Percentiles rank a stretch among this genome's conserved stretches.
These are phyloP conservation scores for Eupsilia transversa DNA, from an alignment of 2,888 invertebrate species.

Conservation along the genomic window DNA sequence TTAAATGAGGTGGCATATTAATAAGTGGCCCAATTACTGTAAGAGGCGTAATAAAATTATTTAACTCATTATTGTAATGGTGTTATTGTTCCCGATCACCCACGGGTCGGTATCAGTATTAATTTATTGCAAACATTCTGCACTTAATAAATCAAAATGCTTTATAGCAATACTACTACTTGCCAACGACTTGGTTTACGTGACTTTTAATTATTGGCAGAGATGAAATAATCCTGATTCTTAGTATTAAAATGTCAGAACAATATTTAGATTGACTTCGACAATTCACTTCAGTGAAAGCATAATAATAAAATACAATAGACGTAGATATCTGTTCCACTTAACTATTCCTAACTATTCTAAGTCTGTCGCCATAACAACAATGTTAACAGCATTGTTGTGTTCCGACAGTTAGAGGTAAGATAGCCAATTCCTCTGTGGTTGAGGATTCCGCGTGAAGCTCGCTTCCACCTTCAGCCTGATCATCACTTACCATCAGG, in stretches of 20 bases:
- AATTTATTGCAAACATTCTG: constrained; percentile 2
- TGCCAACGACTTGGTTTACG: not conserved
- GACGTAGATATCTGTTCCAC: no score
- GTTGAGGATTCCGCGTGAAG: no score
- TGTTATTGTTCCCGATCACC: not conserved
- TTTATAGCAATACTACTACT: not conserved
- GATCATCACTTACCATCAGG: no score
- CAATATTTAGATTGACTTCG: not conserved
- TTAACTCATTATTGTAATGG: constrained; percentile 9
- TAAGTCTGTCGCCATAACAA: no score
- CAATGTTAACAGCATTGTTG: no score
- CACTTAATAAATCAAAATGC: not conserved
- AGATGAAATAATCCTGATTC: not conserved
- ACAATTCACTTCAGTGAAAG: not conserved
- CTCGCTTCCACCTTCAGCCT: no score
- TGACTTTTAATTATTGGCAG: no score
- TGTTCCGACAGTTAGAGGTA: no score
- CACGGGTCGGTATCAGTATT: not conserved
- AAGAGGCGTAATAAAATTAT: not conserved
- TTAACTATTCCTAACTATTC: no score
- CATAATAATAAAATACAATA: no score
- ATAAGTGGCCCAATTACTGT: constrained; percentile 19
- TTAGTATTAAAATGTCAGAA: not conserved
- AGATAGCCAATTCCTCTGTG: no score
- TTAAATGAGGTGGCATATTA: constrained; percentile 12